Conservation (phyloP, 2,797 vertebrate genomes). For the Chloroceryle inda region DNA sequence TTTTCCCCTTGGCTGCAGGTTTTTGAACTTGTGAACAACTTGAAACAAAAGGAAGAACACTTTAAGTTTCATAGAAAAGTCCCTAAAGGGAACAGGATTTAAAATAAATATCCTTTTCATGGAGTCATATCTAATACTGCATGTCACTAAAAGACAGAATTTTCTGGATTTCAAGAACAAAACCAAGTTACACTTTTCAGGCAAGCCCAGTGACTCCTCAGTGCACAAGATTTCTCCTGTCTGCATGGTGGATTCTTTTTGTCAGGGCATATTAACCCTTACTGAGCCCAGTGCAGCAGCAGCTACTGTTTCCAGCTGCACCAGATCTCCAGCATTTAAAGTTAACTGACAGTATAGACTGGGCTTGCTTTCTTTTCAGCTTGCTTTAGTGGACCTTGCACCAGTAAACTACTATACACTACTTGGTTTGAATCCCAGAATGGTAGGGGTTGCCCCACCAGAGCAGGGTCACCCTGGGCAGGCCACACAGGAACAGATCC, state of each 20-base stretch:
- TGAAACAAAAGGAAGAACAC: not conserved
- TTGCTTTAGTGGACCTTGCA: not conserved
- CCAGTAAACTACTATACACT: not conserved
- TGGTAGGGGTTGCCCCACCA: too few species aligned
- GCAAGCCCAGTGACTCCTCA: not conserved
- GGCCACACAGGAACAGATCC: too few species aligned
- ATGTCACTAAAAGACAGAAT: not conserved
- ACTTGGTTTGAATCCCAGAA: not conserved
- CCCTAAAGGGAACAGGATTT: not conserved
- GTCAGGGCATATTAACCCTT: not conserved
- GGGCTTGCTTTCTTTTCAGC: not conserved
- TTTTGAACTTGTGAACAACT: not conserved
- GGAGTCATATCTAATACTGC: not conserved
- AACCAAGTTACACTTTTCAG: not conserved
- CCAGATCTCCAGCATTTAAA: not conserved
- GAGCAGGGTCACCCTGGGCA: too few species aligned
- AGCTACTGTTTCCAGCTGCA: not conserved
- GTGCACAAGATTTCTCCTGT: not conserved
- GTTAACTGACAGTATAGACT: not conserved
- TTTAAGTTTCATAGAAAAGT: not conserved
- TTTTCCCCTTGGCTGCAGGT: not conserved
- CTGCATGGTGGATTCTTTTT: not conserved
- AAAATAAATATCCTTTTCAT: not conserved
- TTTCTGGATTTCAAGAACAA: not conserved
- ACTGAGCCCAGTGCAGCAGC: not conserved